These are phyloP conservation scores for Lota lota DNA, from an alignment of 2,113 vertebrate species.

Conservation along the genomic window DNA sequence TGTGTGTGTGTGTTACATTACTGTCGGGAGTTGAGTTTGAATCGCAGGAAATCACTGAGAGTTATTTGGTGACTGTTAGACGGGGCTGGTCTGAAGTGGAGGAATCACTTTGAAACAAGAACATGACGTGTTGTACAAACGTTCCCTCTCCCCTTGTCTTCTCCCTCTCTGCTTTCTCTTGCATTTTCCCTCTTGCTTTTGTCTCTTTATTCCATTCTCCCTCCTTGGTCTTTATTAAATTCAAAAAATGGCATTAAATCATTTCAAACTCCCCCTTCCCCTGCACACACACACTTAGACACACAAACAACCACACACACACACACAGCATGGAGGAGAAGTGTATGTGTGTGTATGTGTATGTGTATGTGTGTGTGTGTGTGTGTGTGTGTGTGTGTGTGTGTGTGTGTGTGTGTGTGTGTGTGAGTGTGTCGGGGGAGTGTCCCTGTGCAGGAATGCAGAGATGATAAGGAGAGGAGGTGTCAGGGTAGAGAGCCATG, in stretches of 20 bases:
- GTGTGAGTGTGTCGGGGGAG: conserved; percentile 61
- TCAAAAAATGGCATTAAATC: too few relatives aligned
- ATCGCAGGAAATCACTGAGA: not conserved
- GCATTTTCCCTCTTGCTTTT: too few relatives aligned
- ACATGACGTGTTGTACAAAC: too few relatives aligned
- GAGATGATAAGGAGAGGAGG: conserved; percentile 68
- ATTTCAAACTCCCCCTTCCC: not conserved
- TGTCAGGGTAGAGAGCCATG: conserved; percentile 65
- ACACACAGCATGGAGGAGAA: conserved; percentile 11
- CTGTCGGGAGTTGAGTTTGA: not conserved
- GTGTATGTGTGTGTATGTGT: conserved; percentile 26
- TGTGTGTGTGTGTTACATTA: not conserved
- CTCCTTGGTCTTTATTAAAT: too few relatives aligned
- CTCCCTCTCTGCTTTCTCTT: too few relatives aligned
- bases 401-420: conserved; percentile 42
- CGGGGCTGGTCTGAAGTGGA: not conserved
- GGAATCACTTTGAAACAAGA: not conserved
- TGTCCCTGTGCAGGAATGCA: conserved; percentile 70
- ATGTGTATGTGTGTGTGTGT: conserved; percentile 31
- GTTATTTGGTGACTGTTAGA: not conserved
- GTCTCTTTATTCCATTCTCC: too few relatives aligned
- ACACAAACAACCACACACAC: conserved; percentile 22
- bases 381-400: conserved; percentile 33
- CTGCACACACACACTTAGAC: conserved; percentile 22
- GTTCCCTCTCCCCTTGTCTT: too few relatives aligned